Base-by-base conservation (phyloP, 2,113 vertebrate species). In the Sakesphorus luctuosus region DNA sequence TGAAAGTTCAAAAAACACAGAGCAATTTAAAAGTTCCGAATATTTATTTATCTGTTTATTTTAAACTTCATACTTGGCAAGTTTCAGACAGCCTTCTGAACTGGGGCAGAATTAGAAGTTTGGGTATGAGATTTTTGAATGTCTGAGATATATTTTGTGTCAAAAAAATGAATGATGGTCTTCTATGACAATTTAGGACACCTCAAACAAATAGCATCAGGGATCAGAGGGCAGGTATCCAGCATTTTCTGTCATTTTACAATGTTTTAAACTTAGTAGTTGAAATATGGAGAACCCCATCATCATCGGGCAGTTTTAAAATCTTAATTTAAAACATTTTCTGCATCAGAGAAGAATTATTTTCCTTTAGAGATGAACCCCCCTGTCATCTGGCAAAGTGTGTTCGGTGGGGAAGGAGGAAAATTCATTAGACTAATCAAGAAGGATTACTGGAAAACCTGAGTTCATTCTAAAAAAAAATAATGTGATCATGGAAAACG, bases 401-500 rank as follows among this genome's bases (percentile, higher is more conserved):
- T 38, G 55, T 79, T 66, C 82, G 63, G 84, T 4, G 40, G 61
- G 13, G 87, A 94, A 90, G 10, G 53, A 89, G 53, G 36, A 96
- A 94, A 94, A 95, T 53, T 87, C 63, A 81, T 91, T 75, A 94
- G 25, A 72, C 49, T 81, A 93, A 90, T 88, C 55, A 92, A 89
- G 56, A 75, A 87, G 17, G 71, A 87, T 43, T 43, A 69, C 7
- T 50, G 74, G 49, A 91, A 95, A 93, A 95, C 66, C 5, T 35
- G n/a, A 84, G 33, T 85, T 85, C 14, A 53, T 89, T 76, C 50
- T 91, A 84, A 86, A 92, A 61, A 83, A 83, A 55, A 52, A 10
- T 55, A 86, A 47, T 66, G 50, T 10, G 35, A 12, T 93, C 7
- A 52, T 61, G 56, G 93, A 94, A 95, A 97, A 86, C 10, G 23